phyloP scores from a whole-genome alignment of 2,888 invertebrate genomes.

The Mantis religiosa region DNA sequence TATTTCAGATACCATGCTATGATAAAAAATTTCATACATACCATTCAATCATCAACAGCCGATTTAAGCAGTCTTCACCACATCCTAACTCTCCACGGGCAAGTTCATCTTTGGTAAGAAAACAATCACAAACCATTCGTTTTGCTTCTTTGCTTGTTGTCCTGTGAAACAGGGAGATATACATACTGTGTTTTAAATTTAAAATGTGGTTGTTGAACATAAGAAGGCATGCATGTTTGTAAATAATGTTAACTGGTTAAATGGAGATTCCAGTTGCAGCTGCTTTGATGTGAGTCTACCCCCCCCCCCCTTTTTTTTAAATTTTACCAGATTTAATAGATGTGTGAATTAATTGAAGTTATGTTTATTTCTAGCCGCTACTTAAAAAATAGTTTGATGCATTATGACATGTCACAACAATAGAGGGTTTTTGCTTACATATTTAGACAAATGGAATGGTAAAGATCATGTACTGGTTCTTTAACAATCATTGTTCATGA shows the following conservation, averaged over 20 bases:
- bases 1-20: too few species aligned
- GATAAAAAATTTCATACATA: constrained; percentile 47
- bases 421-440: too few species aligned
- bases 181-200: neutral
- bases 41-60: constrained; percentile 98
- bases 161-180: constrained; percentile 38
- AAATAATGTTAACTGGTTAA: neutral
- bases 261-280: neutral
- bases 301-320: too few species aligned
- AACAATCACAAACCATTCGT: constrained; percentile 94
- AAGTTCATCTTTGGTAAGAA: constrained; percentile 83
- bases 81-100: constrained; percentile 81
- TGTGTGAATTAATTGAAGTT: too few species aligned
- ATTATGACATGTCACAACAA: too few species aligned
- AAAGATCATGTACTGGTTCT: too few species aligned
- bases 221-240: neutral
- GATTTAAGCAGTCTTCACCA: constrained; percentile 93
- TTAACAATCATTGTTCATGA: too few species aligned
- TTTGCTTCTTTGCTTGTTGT: constrained; percentile 84
- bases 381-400: too few species aligned
- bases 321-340: too few species aligned
- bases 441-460: too few species aligned
- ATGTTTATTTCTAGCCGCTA: too few species aligned
- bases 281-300: too few species aligned
- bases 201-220: neutral